Percentiles rank a stretch among this genome's conserved stretches.
Evolutionary conservation across 2,797 vertebrate genomes (phyloP).

Genomic region (Pogoniulus pusillus): DNA sequence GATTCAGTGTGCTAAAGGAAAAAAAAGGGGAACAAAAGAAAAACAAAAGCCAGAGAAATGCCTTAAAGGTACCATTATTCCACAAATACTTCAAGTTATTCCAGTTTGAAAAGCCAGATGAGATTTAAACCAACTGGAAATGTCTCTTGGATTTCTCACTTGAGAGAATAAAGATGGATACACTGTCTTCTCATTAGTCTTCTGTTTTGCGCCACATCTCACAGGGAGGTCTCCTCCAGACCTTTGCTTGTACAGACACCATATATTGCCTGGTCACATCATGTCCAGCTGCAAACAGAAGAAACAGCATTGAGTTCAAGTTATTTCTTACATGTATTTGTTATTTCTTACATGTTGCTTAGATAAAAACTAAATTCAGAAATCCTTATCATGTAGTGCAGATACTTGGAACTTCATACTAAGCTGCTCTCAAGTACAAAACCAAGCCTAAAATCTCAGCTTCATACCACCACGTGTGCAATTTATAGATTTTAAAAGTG

Average conservation of each 20-base stretch:
- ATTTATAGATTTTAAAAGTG: neutral
- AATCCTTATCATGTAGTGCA: neutral
- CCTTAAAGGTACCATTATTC: neutral
- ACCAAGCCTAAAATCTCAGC: neutral
- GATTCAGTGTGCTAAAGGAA: neutral
- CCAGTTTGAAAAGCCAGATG: neutral
- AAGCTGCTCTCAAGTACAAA: neutral
- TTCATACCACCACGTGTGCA: neutral
- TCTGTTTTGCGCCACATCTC: neutral
- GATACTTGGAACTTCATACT: neutral
- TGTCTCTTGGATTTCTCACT: neutral
- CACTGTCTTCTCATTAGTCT: neutral
- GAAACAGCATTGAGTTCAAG: neutral
- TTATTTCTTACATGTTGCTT: neutral
- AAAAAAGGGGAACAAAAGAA: neutral
- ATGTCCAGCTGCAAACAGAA: constrained; percentile 89
- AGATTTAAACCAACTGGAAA: neutral
- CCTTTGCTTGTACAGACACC: neutral
- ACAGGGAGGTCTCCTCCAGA: neutral
- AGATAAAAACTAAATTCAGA: neutral
- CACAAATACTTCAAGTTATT: neutral
- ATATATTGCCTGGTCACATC: constrained; percentile 78
- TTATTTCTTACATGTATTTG: neutral
- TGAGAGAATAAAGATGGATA: neutral
- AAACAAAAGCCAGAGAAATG: neutral